Percentiles rank a stretch among this genome's conserved stretches.
phyloP scores from a whole-genome alignment of 1,140 invertebrate genomes.

The Cotesia glomerata region DNA sequence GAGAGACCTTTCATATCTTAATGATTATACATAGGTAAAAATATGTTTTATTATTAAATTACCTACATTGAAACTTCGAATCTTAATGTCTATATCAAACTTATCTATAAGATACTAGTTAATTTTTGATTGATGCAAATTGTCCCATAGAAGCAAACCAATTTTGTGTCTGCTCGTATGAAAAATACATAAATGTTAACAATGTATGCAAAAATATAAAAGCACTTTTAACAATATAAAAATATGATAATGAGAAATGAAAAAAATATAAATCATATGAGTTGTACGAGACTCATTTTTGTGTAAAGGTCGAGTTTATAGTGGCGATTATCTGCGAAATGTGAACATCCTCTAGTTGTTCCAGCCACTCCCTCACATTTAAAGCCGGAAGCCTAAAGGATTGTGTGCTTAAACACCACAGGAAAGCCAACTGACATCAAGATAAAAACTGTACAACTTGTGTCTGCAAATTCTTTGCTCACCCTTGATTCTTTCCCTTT shows the following conservation, averaged over 20 bases:
- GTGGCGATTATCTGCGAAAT: conserved; percentile 15
- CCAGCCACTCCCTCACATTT: not conserved
- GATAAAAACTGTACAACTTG: not conserved
- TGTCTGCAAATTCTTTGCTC: not conserved
- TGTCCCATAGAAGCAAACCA: no score
- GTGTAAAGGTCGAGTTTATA: conserved; percentile 6
- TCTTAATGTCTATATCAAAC: no score
- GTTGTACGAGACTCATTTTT: not conserved
- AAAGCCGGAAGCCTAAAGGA: conserved; percentile 13
- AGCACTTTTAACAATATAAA: not conserved
- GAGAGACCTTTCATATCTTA: no score
- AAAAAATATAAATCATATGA: not conserved
- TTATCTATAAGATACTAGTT: no score
- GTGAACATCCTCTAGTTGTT: not conserved
- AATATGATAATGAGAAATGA: not conserved
- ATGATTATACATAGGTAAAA: no score
- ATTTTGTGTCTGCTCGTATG: no score
- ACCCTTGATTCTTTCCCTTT: not conserved
- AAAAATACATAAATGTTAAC: no score
- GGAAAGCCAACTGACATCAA: not conserved
- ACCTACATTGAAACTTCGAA: no score
- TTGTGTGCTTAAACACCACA: not conserved
- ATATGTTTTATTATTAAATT: no score
- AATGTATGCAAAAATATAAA: no score
- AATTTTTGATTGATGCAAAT: no score